A percentile compares a stretch with the other conserved stretches of the same genome.
These are phyloP conservation scores for Lasioglossum figueresi DNA, from an alignment of 2,888 invertebrate genomes.

Conservation along the genomic window DNA sequence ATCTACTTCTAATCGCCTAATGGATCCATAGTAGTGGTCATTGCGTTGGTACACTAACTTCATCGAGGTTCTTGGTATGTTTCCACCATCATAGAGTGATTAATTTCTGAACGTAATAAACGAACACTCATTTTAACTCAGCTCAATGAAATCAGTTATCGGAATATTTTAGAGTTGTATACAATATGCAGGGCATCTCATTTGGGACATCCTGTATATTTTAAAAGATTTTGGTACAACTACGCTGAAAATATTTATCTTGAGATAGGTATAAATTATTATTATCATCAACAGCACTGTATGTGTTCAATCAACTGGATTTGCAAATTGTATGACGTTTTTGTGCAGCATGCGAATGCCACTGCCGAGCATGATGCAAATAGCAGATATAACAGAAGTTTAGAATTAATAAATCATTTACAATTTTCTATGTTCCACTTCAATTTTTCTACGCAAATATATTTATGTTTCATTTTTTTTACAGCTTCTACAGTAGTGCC, in stretches of 20 bases:
- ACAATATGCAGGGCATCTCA: too few species aligned
- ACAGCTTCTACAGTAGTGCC: not conserved
- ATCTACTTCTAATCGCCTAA: not conserved
- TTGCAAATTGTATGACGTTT: slow-evolving; percentile 22
- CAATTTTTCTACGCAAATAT: not conserved
- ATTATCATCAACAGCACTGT: slow-evolving; percentile 18
- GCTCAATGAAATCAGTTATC: slow-evolving; percentile 7
- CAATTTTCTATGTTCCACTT: not conserved
- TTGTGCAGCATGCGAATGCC: slow-evolving; percentile 37
- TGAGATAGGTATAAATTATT: slow-evolving; percentile 16
- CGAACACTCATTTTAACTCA: slow-evolving; percentile 10
- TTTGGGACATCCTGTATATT: not conserved
- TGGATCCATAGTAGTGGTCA: not conserved
- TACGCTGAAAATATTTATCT: not conserved
- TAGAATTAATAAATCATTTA: not conserved
- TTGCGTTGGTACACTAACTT: slow-evolving; percentile 23
- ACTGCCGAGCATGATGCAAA: slow-evolving; percentile 22
- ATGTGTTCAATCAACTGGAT: slow-evolving; percentile 12
- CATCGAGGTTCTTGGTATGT: slow-evolving; percentile 26
- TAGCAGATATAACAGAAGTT: not conserved
- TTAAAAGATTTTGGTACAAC: not conserved
- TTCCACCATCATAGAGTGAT: slow-evolving; percentile 13
- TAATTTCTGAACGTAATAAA: slow-evolving; percentile 13
- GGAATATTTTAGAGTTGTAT: not conserved
- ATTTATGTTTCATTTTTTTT: slow-evolving; percentile 4